Conservation (phyloP, 1,140 invertebrate species). For the Alviniconcha marisindica region DNA sequence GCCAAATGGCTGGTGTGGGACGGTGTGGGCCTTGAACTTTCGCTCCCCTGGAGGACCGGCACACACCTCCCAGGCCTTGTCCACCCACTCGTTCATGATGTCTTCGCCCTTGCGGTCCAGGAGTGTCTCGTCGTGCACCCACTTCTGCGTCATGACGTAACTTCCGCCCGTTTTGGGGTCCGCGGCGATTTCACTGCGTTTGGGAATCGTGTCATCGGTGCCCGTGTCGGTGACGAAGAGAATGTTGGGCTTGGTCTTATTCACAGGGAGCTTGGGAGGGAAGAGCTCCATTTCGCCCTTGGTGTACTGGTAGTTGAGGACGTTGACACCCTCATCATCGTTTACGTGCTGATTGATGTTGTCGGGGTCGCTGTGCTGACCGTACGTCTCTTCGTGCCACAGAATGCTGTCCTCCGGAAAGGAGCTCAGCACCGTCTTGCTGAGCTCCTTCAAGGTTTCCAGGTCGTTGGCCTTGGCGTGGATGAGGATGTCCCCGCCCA, state of each 20-base stretch:
- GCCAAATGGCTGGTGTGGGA: not conserved
- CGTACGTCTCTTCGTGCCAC: not conserved
- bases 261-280: not conserved
- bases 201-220: not conserved
- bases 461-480: conserved; percentile 19
- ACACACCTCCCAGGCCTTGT: conserved; percentile 16
- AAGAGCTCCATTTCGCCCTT: not conserved
- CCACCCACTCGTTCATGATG: conserved; percentile 1
- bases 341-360: too few relatives aligned
- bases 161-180: not conserved
- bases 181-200: not conserved
- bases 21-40: not conserved
- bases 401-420: not conserved
- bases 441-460: not conserved
- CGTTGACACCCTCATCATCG: not conserved
- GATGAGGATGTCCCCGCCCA: conserved; percentile 15
- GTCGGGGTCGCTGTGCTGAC: not conserved
- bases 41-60: not conserved
- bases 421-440: not conserved
- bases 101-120: not conserved
- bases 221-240: not conserved
- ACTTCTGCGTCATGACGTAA: conserved; percentile 20
- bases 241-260: not conserved
- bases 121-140: not conserved
- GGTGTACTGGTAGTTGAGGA: conserved; percentile 19